Conservation (phyloP, 2,888 invertebrate genomes). For the Aethes cnicana region DNA sequence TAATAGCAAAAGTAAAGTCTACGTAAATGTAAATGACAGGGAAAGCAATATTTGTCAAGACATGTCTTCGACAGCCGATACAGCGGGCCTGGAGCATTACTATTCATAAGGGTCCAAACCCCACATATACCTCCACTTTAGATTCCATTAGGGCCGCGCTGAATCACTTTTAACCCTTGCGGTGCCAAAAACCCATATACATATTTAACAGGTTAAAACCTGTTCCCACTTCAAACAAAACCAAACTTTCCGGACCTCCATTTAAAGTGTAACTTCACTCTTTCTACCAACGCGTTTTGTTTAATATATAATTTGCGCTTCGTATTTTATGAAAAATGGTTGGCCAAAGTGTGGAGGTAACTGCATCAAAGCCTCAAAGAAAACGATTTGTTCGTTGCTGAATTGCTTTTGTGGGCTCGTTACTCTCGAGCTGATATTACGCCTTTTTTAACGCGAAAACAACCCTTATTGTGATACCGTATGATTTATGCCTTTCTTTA, state of each 20-base stretch:
- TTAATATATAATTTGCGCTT: conserved; percentile 16
- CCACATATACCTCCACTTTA: conserved; percentile 44
- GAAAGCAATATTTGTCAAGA: conserved; percentile 11
- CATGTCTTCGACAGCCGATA: conserved; percentile 14
- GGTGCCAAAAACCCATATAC: conserved; percentile 48
- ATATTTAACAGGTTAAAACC: conserved; percentile 52
- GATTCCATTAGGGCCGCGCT: conserved; percentile 53
- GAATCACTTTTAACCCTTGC: conserved; percentile 55
- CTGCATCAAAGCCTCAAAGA: conserved; percentile 12
- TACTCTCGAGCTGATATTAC: conserved; percentile 4
- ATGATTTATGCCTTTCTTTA: no score
- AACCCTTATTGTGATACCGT: not conserved
- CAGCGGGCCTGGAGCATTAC: conserved; percentile 41
- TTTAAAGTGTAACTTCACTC: conserved; percentile 40
- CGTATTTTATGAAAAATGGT: conserved; percentile 23
- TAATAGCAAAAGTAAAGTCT: not conserved
- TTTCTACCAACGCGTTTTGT: conserved; percentile 1
- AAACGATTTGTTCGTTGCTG: conserved; percentile 9
- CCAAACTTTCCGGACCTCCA: conserved; percentile 47
- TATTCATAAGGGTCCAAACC: conserved; percentile 48
- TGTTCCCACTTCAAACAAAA: conserved; percentile 47
- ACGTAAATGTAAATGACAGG: conserved; percentile 1
- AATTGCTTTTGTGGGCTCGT: conserved; percentile 11
- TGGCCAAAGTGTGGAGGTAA: conserved; percentile 24
- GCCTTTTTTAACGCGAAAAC: not conserved